phyloP scores from a whole-genome alignment of 2,888 invertebrate species.

The Chorisops tibialis region DNA sequence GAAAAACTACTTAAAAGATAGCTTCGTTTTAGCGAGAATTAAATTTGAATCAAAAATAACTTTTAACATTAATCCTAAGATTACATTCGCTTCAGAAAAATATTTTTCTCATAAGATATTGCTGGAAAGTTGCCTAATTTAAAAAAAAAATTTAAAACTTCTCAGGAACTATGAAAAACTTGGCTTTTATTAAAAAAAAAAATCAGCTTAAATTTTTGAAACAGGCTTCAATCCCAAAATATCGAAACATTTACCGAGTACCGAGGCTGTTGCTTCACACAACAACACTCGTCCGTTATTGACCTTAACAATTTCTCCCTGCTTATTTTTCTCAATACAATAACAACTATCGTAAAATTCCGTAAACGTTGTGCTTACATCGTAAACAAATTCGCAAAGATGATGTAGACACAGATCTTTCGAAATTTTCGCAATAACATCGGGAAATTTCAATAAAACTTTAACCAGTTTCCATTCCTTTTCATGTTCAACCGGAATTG shows the following conservation, averaged over 20 bases:
- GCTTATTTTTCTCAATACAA: constrained; percentile 88
- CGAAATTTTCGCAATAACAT: constrained; percentile 76
- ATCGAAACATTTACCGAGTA: constrained; percentile 83
- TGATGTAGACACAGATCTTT: constrained; percentile 80
- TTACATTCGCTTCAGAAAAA: too few relatives aligned
- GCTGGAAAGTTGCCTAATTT: too few relatives aligned
- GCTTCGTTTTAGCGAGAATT: too few relatives aligned
- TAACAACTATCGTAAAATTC: constrained; percentile 99
- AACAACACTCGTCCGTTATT: constrained; percentile 83
- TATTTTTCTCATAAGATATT: too few relatives aligned
- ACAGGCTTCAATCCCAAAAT: constrained; percentile 91
- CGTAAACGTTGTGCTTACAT: constrained; percentile 85
- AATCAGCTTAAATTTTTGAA: constrained; percentile 89
- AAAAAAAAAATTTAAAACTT: too few relatives aligned
- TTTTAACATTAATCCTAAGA: too few relatives aligned
- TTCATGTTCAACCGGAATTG: constrained; percentile 75
- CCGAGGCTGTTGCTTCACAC: constrained; percentile 85
- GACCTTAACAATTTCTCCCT: constrained; percentile 76
- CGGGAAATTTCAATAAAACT: constrained; percentile 79
- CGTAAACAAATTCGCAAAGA: constrained; percentile 94
- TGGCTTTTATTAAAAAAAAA: too few relatives aligned
- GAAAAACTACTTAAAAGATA: too few relatives aligned
- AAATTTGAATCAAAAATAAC: too few relatives aligned
- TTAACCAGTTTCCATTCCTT: constrained; percentile 95
- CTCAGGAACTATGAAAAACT: too few relatives aligned